These are phyloP conservation scores for Smithornis capensis DNA, from an alignment of 2,113 vertebrate species.

Conservation along the genomic window DNA sequence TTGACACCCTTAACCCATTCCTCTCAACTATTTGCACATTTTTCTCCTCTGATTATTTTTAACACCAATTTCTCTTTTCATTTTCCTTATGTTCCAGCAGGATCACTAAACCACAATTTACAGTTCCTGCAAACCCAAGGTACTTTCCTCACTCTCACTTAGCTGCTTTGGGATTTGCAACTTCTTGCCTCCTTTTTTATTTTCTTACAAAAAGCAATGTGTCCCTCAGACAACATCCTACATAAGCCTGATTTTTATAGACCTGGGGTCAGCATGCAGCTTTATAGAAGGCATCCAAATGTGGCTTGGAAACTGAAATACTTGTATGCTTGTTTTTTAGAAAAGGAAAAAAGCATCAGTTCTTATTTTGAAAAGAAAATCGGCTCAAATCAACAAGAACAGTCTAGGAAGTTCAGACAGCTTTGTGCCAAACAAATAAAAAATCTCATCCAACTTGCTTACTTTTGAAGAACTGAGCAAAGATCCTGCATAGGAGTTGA, in stretches of 20 bases:
- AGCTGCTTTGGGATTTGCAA: constrained; percentile 75
- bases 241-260: constrained; percentile 65
- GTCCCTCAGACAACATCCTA: constrained; percentile 50
- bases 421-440: not conserved
- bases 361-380: not conserved
- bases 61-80: constrained; percentile 57
- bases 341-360: not conserved
- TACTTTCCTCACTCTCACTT: constrained; percentile 68
- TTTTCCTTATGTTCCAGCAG: constrained; percentile 57
- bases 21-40: constrained; percentile 1
- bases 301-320: constrained; percentile 31
- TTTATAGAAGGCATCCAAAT: constrained; percentile 52
- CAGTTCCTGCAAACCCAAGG: constrained; percentile 62
- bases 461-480: not conserved
- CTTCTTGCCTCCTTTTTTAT: constrained; percentile 69
- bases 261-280: constrained; percentile 42
- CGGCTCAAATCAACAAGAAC: not conserved
- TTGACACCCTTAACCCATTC: not conserved
- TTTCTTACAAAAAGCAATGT: constrained; percentile 62
- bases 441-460: not conserved
- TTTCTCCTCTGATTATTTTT: constrained; percentile 57
- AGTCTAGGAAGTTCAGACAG: not conserved
- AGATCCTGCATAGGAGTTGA: not conserved
- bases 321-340: not conserved
- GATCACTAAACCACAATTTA: constrained; percentile 74